Evolutionary conservation across 2,113 vertebrate species (phyloP).

Genomic region (Ctenodactylus gundi): DNA sequence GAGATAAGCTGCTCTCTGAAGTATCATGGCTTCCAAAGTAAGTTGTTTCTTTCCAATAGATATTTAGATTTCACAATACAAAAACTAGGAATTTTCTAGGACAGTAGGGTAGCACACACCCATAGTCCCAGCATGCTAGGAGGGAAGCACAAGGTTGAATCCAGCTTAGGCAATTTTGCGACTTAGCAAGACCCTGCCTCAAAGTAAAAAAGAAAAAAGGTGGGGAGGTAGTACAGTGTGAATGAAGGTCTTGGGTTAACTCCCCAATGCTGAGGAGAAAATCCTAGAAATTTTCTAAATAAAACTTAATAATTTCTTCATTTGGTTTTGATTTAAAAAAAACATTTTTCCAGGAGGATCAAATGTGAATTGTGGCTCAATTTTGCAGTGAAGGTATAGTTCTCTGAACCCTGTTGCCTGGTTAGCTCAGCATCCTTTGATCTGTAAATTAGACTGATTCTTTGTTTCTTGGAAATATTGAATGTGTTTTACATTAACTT

Average conservation of each 20-base stretch:
- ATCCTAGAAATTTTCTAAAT: slow-evolving; percentile 31
- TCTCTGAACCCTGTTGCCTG: neutral
- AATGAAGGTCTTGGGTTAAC: neutral
- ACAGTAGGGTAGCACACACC: neutral
- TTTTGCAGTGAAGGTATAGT: neutral
- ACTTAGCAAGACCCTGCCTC: neutral
- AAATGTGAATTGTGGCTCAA: neutral
- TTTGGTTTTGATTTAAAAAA: neutral
- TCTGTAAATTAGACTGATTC: neutral
- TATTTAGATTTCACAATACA: neutral
- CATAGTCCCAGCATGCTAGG: neutral
- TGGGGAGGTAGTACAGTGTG: neutral
- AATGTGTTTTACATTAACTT: neutral
- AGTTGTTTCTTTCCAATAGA: neutral
- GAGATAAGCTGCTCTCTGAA: neutral
- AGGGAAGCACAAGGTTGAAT: neutral
- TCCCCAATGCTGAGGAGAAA: neutral
- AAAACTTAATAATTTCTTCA: slow-evolving; percentile 14
- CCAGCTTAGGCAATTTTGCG: neutral
- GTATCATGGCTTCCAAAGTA: neutral
- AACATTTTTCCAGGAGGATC: neutral
- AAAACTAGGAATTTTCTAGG: neutral
- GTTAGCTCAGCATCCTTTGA: neutral
- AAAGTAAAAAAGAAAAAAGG: neutral
- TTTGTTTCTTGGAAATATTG: slow-evolving; percentile 7